phyloP scores from a whole-genome alignment of 2,113 vertebrate species.

The Corythaeola cristata region DNA sequence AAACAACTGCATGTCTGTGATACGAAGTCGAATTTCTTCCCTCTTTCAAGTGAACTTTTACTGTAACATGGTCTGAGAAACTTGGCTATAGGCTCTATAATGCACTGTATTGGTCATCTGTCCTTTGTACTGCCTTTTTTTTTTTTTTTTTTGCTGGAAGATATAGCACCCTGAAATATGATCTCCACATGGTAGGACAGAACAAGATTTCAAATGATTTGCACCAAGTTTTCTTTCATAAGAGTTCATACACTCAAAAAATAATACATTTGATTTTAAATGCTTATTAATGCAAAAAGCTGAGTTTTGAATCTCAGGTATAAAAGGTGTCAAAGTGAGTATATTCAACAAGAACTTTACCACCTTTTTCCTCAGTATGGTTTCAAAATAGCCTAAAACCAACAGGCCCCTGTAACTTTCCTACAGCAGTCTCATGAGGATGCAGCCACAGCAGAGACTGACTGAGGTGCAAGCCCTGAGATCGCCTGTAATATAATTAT shows the following conservation, averaged over 20 bases:
- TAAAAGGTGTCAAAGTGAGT: not conserved
- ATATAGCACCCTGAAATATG: not conserved
- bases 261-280: not conserved
- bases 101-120: fast-evolving
- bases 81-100: not conserved
- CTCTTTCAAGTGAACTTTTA: not conserved
- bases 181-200: not conserved
- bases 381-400: not conserved
- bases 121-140: not conserved
- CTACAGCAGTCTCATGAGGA: not conserved
- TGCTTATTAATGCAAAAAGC: not conserved
- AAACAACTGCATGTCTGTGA: not conserved
- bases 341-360: not conserved
- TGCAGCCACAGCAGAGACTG: not conserved
- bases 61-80: not conserved
- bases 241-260: not conserved
- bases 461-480: not conserved
- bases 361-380: not conserved
- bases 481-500: not conserved
- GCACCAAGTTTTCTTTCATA: not conserved
- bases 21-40: not conserved
- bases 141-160: not conserved
- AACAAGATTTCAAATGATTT: not conserved
- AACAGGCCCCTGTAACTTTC: not conserved
- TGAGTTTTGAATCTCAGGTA: not conserved